A percentile compares a stretch with the other conserved stretches of the same genome.
Evolutionary conservation across 2,797 vertebrate genomes (phyloP).

Genomic region (Glossophaga mutica): DNA sequence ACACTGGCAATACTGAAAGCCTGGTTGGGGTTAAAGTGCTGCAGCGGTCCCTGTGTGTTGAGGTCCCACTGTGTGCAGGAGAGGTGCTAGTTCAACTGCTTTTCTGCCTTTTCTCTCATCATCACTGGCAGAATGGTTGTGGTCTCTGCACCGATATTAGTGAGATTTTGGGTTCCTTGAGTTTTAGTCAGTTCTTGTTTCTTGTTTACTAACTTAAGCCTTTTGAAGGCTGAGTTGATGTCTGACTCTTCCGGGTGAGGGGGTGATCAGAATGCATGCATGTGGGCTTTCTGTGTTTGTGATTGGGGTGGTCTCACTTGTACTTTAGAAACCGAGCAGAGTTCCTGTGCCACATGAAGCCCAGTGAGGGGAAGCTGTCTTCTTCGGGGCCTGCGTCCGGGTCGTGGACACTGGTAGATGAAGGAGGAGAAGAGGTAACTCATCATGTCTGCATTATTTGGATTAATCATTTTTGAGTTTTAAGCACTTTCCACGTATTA

Average conservation of each 20-base stretch:
- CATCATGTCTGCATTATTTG: neutral
- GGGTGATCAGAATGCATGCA: neutral
- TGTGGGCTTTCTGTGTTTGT: neutral
- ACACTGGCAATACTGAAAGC: neutral
- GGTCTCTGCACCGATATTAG: neutral
- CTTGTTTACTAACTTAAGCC: neutral
- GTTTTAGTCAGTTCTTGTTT: neutral
- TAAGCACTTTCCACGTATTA: neutral
- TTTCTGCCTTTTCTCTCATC: neutral
- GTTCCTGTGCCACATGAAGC: conserved; percentile 94
- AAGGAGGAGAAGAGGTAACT: conserved; percentile 96
- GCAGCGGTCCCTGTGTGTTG: neutral
- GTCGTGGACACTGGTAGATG: conserved; percentile 97
- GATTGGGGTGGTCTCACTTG: neutral
- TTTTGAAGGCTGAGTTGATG: neutral
- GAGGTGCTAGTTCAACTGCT: neutral
- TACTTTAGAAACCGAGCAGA: conserved; percentile 89
- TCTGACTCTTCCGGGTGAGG: neutral
- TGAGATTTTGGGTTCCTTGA: neutral
- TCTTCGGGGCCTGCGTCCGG: conserved; percentile 88
- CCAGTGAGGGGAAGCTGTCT: conserved; percentile 86
- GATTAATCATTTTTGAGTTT: neutral
- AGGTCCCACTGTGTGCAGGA: neutral
- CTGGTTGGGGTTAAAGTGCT: neutral
- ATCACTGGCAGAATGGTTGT: neutral